These are phyloP conservation scores for Bungarus multicinctus DNA, from an alignment of 2,113 vertebrate genomes.

Conservation along the genomic window DNA sequence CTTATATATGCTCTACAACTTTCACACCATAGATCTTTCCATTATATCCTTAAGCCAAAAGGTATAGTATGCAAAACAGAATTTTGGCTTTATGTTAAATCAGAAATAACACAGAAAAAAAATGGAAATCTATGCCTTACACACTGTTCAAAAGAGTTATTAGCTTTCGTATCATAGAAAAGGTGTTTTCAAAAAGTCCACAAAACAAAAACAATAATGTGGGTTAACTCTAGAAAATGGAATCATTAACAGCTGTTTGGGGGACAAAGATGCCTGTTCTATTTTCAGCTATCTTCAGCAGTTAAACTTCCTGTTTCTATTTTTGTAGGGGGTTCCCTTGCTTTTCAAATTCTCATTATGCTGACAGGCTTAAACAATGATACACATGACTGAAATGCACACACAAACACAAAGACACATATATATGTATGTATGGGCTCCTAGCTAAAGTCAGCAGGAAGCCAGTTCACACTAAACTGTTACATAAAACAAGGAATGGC, in stretches of 20 bases:
- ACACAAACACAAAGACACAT: neutral
- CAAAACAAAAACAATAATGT: neutral
- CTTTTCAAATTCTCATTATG: slow-evolving; percentile 10
- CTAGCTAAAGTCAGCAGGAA: neutral
- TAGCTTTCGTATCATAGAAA: neutral
- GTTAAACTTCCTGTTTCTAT: slow-evolving; percentile 1
- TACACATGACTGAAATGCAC: neutral
- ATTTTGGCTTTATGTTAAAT: neutral
- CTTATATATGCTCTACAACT: neutral
- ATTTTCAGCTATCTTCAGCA: slow-evolving; percentile 1
- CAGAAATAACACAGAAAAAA: neutral
- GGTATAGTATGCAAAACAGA: neutral
- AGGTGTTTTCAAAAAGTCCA: neutral
- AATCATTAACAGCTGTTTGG: neutral
- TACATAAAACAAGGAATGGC: neutral
- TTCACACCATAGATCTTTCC: neutral
- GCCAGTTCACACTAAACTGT: neutral
- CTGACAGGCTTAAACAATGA: slow-evolving; percentile 10
- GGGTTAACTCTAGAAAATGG: neutral
- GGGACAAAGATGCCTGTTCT: neutral
- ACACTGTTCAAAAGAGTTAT: neutral
- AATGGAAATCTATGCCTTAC: neutral
- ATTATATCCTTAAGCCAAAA: neutral
- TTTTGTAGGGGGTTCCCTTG: slow-evolving; percentile 1
- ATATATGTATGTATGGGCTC: neutral